These are phyloP conservation scores for Furnarius figulus DNA, from an alignment of 2,113 vertebrate genomes.

Conservation along the genomic window DNA sequence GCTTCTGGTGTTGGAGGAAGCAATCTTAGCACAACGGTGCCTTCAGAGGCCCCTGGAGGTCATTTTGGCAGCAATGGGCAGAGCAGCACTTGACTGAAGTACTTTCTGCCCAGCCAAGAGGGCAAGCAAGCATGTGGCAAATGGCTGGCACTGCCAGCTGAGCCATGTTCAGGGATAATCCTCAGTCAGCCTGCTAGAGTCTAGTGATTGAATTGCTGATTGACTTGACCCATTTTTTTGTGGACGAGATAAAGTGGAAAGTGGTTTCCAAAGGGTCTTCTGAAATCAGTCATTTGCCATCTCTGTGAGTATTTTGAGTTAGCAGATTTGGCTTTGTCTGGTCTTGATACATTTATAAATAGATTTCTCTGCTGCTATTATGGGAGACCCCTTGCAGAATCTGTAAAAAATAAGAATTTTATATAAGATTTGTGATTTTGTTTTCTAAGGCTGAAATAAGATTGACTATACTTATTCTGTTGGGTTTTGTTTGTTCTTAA, in stretches of 20 bases:
- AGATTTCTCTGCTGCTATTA: neutral
- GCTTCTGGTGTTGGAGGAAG: neutral
- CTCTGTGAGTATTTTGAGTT: neutral
- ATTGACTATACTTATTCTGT: neutral
- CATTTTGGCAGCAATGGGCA: neutral
- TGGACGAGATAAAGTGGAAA: neutral
- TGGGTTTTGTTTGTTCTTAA: neutral
- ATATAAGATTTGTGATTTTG: neutral
- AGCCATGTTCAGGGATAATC: neutral
- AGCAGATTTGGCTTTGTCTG: neutral
- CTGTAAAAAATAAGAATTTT: neutral
- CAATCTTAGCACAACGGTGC: neutral
- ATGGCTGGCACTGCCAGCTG: neutral
- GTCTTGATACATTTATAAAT: neutral
- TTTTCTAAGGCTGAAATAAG: neutral
- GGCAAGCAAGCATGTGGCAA: neutral
- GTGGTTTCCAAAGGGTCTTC: neutral
- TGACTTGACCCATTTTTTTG: neutral
- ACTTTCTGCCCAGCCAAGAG: neutral
- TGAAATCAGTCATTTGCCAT: neutral
- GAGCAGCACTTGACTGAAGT: neutral
- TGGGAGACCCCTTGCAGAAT: neutral
- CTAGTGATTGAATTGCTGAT: neutral
- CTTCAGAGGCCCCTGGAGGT: neutral
- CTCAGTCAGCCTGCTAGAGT: neutral